phyloP scores from a whole-genome alignment of 2,113 vertebrate genomes.

The Myotis yumanensis region DNA sequence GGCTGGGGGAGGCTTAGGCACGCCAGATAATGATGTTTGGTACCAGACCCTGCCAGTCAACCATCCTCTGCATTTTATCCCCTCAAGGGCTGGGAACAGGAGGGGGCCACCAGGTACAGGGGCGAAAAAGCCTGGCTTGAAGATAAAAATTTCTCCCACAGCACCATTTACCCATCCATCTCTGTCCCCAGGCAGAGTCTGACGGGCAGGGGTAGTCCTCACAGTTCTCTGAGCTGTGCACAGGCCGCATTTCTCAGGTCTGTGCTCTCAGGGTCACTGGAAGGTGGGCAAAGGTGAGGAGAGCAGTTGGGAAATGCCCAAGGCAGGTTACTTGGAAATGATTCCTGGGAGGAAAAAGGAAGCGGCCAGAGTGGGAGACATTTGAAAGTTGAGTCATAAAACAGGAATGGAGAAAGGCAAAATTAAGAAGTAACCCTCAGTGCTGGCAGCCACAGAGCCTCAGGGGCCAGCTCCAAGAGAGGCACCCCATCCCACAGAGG shows the following conservation, averaged over 20 bases:
- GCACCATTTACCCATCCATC: constrained; percentile 61
- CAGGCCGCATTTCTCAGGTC: neutral
- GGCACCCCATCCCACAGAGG: neutral
- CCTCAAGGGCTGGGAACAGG: neutral
- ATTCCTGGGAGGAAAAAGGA: constrained; percentile 19
- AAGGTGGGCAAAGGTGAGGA: constrained; percentile 45
- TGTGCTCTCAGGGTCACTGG: constrained; percentile 65
- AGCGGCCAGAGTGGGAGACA: constrained; percentile 8
- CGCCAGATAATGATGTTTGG: neutral
- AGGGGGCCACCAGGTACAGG: neutral
- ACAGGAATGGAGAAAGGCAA: constrained; percentile 30
- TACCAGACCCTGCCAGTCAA: neutral
- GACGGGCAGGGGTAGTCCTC: constrained; percentile 41
- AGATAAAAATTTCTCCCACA: constrained; percentile 46
- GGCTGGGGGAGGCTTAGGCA: neutral
- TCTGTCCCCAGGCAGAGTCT: constrained; percentile 46
- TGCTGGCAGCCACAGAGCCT: neutral
- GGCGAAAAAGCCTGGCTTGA: neutral
- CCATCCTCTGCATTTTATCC: neutral
- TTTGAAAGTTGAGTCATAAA: constrained; percentile 28
- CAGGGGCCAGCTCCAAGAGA: neutral
- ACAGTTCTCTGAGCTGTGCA: constrained; percentile 65
- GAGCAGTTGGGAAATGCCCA: neutral
- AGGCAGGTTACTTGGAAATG: constrained; percentile 2
- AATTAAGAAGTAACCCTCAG: neutral